A percentile compares a stretch with the other conserved stretches of the same genome.
These are phyloP conservation scores for Tragelaphus scriptus DNA, from an alignment of 2,113 vertebrate genomes.

Conservation along the genomic window DNA sequence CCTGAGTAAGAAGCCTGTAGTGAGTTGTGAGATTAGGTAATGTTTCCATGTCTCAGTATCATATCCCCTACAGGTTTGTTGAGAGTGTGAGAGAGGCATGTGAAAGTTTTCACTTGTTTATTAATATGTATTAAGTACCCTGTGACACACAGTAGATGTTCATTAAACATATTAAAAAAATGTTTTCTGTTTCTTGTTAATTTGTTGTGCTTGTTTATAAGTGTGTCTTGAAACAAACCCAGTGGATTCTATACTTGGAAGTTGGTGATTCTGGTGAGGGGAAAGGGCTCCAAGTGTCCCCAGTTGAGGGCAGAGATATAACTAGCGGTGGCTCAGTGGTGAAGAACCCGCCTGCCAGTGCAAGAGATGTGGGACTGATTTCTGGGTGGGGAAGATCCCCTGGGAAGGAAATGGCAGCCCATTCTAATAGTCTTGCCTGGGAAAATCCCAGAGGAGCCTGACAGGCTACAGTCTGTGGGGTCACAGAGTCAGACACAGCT, in stretches of 20 bases:
- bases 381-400: not conserved
- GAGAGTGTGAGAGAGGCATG: not conserved
- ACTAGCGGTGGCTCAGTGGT: not conserved
- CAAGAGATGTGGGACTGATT: not conserved
- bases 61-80: not conserved
- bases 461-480: not conserved
- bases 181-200: not conserved
- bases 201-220: not conserved
- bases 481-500: not conserved
- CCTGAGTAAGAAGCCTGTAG: not conserved
- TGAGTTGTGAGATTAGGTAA: not conserved
- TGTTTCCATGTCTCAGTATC: not conserved
- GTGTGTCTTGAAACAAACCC: not conserved
- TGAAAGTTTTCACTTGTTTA: constrained; percentile 22
- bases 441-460: not conserved
- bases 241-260: not conserved
- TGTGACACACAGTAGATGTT: not conserved
- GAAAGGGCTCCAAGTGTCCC: not conserved
- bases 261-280: not conserved
- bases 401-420: not conserved
- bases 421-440: not conserved
- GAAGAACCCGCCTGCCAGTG: not conserved
- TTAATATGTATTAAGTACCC: not conserved
- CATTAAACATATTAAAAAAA: not conserved
- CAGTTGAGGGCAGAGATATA: not conserved